A percentile compares a stretch with the other conserved stretches of the same genome.
These are phyloP conservation scores for Porites cylindrica DNA, from an alignment of 92 coral and sea anemone genomes.

Conservation along the genomic window DNA sequence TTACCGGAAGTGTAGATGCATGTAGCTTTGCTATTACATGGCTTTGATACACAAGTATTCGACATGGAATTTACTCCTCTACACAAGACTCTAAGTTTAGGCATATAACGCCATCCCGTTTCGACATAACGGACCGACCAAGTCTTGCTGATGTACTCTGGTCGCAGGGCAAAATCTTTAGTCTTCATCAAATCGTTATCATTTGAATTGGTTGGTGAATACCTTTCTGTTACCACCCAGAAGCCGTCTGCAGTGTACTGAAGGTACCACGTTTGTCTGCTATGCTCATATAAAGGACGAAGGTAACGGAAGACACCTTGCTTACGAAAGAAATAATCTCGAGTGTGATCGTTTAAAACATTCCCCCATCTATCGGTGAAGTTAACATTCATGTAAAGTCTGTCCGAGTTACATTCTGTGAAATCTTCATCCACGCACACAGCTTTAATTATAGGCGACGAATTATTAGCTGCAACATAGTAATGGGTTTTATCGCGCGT, in stretches of 20 bases:
- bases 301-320: conserved; percentile 52
- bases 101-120: conserved; percentile 44
- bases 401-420: neutral
- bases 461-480: neutral
- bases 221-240: conserved; percentile 58
- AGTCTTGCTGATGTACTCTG: conserved; percentile 73
- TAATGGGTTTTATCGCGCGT: neutral
- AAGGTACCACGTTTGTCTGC: conserved; percentile 58
- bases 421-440: neutral
- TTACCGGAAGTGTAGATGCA: conserved; percentile 77
- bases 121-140: conserved; percentile 47
- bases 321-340: conserved; percentile 60
- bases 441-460: neutral
- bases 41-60: conserved; percentile 56
- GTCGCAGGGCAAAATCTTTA: conserved; percentile 70
- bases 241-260: conserved; percentile 50
- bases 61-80: conserved; percentile 66
- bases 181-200: conserved; percentile 36
- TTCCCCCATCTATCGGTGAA: conserved; percentile 29
- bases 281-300: conserved; percentile 76
- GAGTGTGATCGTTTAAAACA: conserved; percentile 42
- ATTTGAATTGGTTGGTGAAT: neutral
- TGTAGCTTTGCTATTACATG: conserved; percentile 58
- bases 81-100: conserved; percentile 53
- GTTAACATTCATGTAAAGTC: conserved; percentile 3